Conservation (phyloP, 2,888 invertebrate genomes). For the Crocallis elinguaria region DNA sequence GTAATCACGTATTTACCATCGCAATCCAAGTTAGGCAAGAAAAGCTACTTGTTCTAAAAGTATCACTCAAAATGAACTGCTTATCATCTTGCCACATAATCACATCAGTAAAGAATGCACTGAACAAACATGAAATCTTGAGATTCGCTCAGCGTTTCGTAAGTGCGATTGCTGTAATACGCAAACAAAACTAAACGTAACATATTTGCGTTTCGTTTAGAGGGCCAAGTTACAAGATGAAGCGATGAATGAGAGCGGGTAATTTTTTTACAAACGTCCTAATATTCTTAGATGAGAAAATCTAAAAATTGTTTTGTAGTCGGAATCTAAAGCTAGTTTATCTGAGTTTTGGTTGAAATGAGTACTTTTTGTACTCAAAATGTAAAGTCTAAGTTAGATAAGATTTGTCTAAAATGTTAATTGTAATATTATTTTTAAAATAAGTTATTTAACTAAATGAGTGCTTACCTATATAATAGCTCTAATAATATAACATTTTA, state of each 20-base stretch:
- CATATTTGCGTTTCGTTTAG: conserved; percentile 43
- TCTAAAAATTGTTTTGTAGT: no score
- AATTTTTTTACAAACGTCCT: neutral
- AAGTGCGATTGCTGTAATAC: conserved; percentile 61
- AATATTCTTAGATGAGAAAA: no score
- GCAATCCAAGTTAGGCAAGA: neutral
- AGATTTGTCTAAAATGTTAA: no score
- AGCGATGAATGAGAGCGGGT: conserved; percentile 13
- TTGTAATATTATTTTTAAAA: no score
- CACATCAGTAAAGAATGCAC: conserved; percentile 47
- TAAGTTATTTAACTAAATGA: no score
- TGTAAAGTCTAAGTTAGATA: no score
- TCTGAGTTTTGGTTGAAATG: no score
- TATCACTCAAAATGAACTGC: conserved; percentile 12
- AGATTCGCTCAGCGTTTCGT: conserved; percentile 61
- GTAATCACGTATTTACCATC: neutral
- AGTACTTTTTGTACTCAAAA: no score
- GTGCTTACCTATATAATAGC: no score
- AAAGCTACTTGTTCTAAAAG: conserved; percentile 18
- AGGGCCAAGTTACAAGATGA: conserved; percentile 15
- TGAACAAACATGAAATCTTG: conserved; percentile 54
- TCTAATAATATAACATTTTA: no score
- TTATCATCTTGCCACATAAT: conserved; percentile 28
- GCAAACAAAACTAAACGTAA: conserved; percentile 58
- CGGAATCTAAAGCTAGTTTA: no score